A percentile compares a stretch with the other conserved stretches of the same genome.
Conservation (phyloP, 2,113 vertebrate genomes). For the Saccopteryx leptura region DNA sequence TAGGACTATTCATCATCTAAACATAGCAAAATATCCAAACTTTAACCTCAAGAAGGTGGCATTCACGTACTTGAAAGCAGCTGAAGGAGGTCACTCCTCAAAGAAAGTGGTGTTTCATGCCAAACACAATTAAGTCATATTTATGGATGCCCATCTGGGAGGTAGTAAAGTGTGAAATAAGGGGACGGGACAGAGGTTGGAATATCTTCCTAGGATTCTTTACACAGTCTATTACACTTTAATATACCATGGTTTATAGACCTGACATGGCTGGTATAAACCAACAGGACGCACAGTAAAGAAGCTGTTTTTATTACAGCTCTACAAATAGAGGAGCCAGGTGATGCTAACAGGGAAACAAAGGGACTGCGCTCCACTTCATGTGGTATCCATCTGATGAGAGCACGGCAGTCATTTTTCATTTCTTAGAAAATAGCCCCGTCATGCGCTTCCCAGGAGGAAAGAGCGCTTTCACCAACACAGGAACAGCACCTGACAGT, state of each 20-base stretch:
- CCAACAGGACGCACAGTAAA: conserved; percentile 72
- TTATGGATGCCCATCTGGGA: conserved; percentile 40
- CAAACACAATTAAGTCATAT: conserved; percentile 72
- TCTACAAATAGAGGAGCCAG: conserved; percentile 58
- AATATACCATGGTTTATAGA: conserved; percentile 83
- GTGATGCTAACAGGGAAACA: conserved; percentile 62
- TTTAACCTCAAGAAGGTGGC: neutral
- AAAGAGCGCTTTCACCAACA: neutral
- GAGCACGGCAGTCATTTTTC: conserved; percentile 1
- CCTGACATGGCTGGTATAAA: conserved; percentile 61
- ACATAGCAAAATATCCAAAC: neutral
- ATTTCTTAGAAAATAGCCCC: conserved; percentile 50
- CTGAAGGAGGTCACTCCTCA: conserved; percentile 12
- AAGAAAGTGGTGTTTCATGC: conserved; percentile 51
- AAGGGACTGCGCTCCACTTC: conserved; percentile 55
- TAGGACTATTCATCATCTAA: neutral
- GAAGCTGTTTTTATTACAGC: conserved; percentile 67
- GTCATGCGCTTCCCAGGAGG: neutral
- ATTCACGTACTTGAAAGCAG: neutral
- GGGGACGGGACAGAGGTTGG: conserved; percentile 15
- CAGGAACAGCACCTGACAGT: neutral
- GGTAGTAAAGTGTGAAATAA: conserved; percentile 67
- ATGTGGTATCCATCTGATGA: neutral
- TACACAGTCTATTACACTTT: conserved; percentile 76
- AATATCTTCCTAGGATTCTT: conserved; percentile 70